Evolutionary conservation across 2,888 invertebrate genomes (phyloP).

Genomic region (Tuta absoluta): DNA sequence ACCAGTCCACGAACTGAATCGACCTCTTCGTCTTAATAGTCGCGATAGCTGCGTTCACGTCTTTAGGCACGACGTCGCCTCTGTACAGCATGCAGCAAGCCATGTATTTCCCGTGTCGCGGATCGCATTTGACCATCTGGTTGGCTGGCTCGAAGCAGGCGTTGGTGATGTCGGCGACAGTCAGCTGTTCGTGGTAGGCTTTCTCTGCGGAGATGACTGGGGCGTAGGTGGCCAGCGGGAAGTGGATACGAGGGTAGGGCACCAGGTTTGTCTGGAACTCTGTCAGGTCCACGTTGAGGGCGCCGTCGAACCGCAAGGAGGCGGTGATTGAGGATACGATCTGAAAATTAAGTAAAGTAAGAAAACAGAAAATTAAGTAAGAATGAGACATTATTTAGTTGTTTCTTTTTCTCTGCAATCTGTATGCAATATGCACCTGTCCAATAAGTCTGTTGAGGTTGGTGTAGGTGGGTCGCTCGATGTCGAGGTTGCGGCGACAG

Average conservation of each 20-base stretch:
- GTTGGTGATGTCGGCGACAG: constrained; percentile 95
- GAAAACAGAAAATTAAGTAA: background rate
- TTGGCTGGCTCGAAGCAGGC: constrained; percentile 97
- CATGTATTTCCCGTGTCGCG: constrained; percentile 95
- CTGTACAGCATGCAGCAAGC: constrained; percentile 97
- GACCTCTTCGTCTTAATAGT: constrained; percentile 96
- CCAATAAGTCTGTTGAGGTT: constrained; percentile 94
- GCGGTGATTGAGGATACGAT: constrained; percentile 97
- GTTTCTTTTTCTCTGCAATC: no score
- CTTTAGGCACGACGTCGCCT: constrained; percentile 96
- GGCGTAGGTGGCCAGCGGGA: constrained; percentile 95
- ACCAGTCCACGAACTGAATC: constrained; percentile 95
- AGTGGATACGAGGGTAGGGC: constrained; percentile 97
- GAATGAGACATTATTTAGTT: background rate
- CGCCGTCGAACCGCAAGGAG: constrained; percentile 94
- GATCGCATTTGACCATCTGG: constrained; percentile 96
- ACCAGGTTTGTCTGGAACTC: constrained; percentile 97
- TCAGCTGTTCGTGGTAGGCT: constrained; percentile 95
- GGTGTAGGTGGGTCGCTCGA: constrained; percentile 91
- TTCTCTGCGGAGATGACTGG: constrained; percentile 96
- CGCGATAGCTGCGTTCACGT: constrained; percentile 95
- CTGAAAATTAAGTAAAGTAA: no score
- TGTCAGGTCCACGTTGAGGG: constrained; percentile 95
- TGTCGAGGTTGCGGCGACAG: constrained; percentile 92
- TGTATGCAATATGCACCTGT: constrained; percentile 68